Percentiles rank a stretch among this genome's conserved stretches.
Evolutionary conservation across 53 echinoderm and acorn worm species (phyloP).

Genomic region (Actinopyga echinites): DNA sequence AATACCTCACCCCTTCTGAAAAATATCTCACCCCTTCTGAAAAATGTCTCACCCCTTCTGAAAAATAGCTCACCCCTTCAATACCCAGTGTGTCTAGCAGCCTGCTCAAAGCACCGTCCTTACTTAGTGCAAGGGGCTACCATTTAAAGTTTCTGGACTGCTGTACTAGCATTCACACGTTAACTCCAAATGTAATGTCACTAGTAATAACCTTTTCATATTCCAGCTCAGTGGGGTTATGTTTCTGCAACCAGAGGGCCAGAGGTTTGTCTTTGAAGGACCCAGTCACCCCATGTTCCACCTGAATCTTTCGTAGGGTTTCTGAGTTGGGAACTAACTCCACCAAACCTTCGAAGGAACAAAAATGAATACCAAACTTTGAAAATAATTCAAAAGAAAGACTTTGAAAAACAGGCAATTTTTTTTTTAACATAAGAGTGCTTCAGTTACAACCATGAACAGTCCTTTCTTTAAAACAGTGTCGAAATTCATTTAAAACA

Average conservation of each 20-base stretch:
- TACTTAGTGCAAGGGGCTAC: neutral
- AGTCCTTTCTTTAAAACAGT: too few species aligned
- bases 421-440: too few species aligned
- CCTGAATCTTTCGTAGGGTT: slow-evolving; percentile 93
- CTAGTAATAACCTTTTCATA: slow-evolving; percentile 88
- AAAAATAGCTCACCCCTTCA: too few species aligned
- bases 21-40: too few species aligned
- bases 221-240: slow-evolving; percentile 93
- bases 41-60: too few species aligned
- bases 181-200: neutral
- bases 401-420: too few species aligned
- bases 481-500: too few species aligned
- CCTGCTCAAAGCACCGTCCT: neutral
- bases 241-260: slow-evolving; percentile 94
- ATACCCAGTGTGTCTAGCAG: neutral
- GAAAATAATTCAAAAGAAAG: too few species aligned
- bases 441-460: too few species aligned
- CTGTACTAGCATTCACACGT: neutral
- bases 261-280: slow-evolving; percentile 98
- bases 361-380: neutral
- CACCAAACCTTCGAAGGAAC: slow-evolving; percentile 69
- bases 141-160: too few species aligned
- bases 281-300: slow-evolving; percentile 92
- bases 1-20: too few species aligned
- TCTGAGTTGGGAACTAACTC: slow-evolving; percentile 87